These are phyloP conservation scores for Prorops nasuta DNA, from an alignment of 1,140 invertebrate genomes.

Conservation along the genomic window DNA sequence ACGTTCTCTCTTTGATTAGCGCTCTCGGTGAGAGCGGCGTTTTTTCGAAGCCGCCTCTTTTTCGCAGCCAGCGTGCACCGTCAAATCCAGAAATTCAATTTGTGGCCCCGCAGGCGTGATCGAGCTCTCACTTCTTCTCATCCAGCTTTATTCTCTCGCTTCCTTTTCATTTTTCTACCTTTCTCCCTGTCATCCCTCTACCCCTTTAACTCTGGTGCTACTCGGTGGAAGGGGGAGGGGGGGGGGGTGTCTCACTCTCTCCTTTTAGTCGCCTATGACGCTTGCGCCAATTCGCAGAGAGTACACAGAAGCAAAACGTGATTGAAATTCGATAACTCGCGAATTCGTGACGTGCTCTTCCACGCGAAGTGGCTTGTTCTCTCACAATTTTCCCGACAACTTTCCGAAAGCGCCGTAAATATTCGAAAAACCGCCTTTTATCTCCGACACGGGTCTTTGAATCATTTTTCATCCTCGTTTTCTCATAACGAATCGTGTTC, in stretches of 20 bases:
- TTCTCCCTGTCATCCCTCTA: neutral
- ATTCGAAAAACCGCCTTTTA: too few relatives aligned
- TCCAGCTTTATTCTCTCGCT: neutral
- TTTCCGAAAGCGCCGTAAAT: too few relatives aligned
- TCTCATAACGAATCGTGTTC: too few relatives aligned
- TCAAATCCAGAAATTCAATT: constrained; percentile 22
- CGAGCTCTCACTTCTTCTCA: constrained; percentile 12
- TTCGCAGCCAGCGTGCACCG: too few relatives aligned
- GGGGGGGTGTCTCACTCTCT: too few relatives aligned
- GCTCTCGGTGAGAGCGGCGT: constrained; percentile 1
- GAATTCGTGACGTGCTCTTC: constrained; percentile 1
- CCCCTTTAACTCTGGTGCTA: too few relatives aligned
- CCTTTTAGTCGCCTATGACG: too few relatives aligned
- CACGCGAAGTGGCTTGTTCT: neutral
- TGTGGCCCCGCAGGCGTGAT: constrained; percentile 20
- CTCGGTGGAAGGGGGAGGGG: too few relatives aligned
- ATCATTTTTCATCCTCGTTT: too few relatives aligned
- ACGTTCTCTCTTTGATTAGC: constrained; percentile 25
- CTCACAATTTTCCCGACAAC: neutral
- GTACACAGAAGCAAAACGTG: constrained; percentile 27
- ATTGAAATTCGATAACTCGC: constrained; percentile 34
- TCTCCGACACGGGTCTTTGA: too few relatives aligned
- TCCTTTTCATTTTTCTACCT: constrained; percentile 1
- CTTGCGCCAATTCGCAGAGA: constrained; percentile 24
- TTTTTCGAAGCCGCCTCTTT: too few relatives aligned